Evolutionary conservation across 2,113 vertebrate species (phyloP).

Genomic region (Sylvietta virens): DNA sequence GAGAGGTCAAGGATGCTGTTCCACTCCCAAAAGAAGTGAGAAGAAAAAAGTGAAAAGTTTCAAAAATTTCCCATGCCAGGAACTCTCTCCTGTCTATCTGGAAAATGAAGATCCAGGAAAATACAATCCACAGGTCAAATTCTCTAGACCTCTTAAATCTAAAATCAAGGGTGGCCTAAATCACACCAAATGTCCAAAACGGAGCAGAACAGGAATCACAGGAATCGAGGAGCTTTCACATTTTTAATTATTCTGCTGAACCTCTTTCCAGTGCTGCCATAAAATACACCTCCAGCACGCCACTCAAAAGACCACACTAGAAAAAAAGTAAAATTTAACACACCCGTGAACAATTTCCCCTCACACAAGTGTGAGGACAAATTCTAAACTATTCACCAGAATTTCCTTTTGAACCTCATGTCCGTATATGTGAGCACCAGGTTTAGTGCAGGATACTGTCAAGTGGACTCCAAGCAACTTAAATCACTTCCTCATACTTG

Average conservation of each 20-base stretch:
- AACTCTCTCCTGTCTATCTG: neutral
- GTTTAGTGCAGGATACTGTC: neutral
- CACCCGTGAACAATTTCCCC: fast-evolving
- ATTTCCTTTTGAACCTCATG: neutral
- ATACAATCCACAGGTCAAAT: neutral
- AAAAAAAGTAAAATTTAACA: neutral
- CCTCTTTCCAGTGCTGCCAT: neutral
- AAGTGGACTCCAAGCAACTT: neutral
- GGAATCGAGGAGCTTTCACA: neutral
- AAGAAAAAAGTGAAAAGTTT: neutral
- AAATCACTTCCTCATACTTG: neutral
- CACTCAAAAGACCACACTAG: neutral
- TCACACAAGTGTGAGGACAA: neutral
- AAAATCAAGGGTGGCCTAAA: neutral
- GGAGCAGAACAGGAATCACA: neutral
- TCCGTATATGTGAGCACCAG: neutral
- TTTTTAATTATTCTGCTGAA: neutral
- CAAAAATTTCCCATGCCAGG: neutral
- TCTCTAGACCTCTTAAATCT: neutral
- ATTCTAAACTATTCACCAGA: neutral
- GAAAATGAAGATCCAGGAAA: neutral
- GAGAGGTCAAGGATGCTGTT: neutral
- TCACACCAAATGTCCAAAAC: neutral
- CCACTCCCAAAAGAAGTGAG: neutral
- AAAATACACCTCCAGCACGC: neutral